These are phyloP conservation scores for Tetheella fluctuosa DNA, from an alignment of 2,888 invertebrate species.

Conservation along the genomic window DNA sequence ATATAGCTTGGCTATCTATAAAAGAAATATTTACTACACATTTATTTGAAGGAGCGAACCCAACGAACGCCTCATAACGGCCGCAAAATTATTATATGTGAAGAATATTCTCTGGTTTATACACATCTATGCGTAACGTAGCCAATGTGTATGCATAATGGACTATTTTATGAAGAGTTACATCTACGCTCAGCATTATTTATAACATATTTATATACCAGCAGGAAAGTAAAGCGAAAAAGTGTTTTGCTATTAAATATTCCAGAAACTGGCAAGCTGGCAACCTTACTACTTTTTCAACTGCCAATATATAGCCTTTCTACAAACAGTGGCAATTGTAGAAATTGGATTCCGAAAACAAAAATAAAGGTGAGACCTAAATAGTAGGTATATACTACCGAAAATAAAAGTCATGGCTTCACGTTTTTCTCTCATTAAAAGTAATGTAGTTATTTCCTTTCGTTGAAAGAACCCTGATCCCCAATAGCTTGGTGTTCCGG, in stretches of 20 bases:
- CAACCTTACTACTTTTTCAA: not conserved
- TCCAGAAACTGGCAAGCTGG: not conserved
- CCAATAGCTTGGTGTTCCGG: conserved; percentile 11
- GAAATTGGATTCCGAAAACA: no score
- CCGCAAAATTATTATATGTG: conserved; percentile 15
- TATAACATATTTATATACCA: conserved; percentile 4
- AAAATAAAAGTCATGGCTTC: not conserved
- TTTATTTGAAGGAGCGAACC: conserved; percentile 30
- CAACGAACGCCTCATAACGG: conserved; percentile 16
- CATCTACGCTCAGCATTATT: conserved; percentile 8
- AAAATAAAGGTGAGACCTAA: not conserved
- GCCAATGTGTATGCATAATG: conserved; percentile 8
- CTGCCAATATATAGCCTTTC: not conserved
- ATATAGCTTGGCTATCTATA: conserved; percentile 28
- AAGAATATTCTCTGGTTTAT: conserved; percentile 17
- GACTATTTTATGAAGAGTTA: conserved; percentile 9
- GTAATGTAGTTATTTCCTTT: conserved; percentile 12
- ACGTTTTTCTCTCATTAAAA: conserved; percentile 9
- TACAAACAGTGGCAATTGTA: not conserved
- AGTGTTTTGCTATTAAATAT: not conserved
- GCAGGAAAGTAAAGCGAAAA: not conserved
- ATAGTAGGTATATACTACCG: not conserved
- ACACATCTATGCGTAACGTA: conserved; percentile 1
- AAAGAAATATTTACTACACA: conserved; percentile 35
- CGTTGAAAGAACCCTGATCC: conserved; percentile 11